Percentiles rank a stretch among this genome's conserved stretches.
phyloP scores from a whole-genome alignment of 2,113 vertebrate genomes.

The Takifugu bimaculatus region DNA sequence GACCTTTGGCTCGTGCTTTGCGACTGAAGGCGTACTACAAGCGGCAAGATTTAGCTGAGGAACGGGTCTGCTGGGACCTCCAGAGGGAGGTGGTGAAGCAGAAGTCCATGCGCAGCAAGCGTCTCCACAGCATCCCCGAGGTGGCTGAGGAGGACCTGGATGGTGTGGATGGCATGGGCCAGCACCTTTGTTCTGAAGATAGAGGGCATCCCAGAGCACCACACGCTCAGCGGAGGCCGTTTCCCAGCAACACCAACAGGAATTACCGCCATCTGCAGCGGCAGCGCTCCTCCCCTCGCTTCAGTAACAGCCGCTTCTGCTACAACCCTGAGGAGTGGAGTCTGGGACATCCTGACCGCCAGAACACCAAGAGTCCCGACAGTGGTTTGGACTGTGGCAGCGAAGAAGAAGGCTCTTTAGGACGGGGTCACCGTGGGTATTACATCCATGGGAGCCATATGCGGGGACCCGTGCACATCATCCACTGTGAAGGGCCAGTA shows the following conservation, averaged over 20 bases:
- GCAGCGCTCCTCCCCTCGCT: constrained; percentile 71
- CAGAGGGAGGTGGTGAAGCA: constrained; percentile 84
- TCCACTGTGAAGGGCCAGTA: constrained; percentile 76
- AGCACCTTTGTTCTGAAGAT: constrained; percentile 67
- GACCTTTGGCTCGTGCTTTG: constrained; percentile 33
- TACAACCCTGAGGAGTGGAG: constrained; percentile 65
- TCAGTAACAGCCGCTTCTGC: constrained; percentile 66
- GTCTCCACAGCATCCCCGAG: constrained; percentile 96
- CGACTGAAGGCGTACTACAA: constrained; percentile 83
- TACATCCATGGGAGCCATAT: constrained; percentile 47
- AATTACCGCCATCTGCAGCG: constrained; percentile 62
- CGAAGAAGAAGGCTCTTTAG: constrained; percentile 84
- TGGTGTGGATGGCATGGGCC: constrained; percentile 64
- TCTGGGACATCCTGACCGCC: constrained; percentile 64
- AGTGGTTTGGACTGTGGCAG: constrained; percentile 97
- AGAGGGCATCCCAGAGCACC: constrained; percentile 57
- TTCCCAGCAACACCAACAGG: constrained; percentile 55
- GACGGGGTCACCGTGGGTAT: constrained; percentile 63
- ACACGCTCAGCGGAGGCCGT: constrained; percentile 46
- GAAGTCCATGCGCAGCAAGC: constrained; percentile 81
- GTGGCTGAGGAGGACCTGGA: constrained; percentile 89
- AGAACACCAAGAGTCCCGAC: constrained; percentile 86
- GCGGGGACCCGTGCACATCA: constrained; percentile 68
- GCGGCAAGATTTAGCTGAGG: constrained; percentile 76
- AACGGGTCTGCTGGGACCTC: constrained; percentile 80